These are phyloP conservation scores for Asobara japonica DNA, from an alignment of 1,140 invertebrate species.

Conservation along the genomic window DNA sequence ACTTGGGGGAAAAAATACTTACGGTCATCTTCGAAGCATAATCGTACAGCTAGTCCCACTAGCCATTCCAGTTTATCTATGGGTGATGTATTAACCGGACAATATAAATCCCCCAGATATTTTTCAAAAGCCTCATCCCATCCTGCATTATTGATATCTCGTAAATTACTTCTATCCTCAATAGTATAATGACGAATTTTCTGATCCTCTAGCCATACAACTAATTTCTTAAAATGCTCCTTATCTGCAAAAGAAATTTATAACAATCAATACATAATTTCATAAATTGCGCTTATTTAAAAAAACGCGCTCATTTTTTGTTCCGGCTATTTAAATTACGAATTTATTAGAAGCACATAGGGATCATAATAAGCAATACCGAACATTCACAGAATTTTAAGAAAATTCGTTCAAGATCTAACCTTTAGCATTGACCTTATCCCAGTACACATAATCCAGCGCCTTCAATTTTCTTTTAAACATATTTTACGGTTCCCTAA, in stretches of 20 bases:
- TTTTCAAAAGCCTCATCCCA: constrained; percentile 81
- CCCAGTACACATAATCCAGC: constrained; percentile 78
- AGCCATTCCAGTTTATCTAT: constrained; percentile 86
- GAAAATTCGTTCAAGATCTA: constrained; percentile 33
- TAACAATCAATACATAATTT: neutral
- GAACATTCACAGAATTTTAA: neutral
- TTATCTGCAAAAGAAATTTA: constrained; percentile 72
- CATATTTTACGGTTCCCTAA: constrained; percentile 65
- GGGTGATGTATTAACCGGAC: constrained; percentile 66
- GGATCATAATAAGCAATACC: neutral
- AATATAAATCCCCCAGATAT: constrained; percentile 81
- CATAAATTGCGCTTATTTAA: constrained; percentile 23
- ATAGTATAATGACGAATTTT: constrained; percentile 91
- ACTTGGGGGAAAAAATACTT: constrained; percentile 60
- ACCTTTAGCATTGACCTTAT: constrained; percentile 76
- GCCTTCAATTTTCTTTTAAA: constrained; percentile 79
- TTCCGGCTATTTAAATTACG: neutral
- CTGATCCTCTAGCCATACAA: constrained; percentile 94
- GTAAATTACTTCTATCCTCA: constrained; percentile 79
- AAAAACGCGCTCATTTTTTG: constrained; percentile 25
- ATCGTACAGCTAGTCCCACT: constrained; percentile 81
- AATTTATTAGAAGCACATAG: constrained; percentile 9
- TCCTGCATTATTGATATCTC: constrained; percentile 70
- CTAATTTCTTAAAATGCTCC: constrained; percentile 79
- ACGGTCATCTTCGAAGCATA: constrained; percentile 87